Evolutionary conservation across 2,113 vertebrate species (phyloP).

Genomic region (Myotis yumanensis): DNA sequence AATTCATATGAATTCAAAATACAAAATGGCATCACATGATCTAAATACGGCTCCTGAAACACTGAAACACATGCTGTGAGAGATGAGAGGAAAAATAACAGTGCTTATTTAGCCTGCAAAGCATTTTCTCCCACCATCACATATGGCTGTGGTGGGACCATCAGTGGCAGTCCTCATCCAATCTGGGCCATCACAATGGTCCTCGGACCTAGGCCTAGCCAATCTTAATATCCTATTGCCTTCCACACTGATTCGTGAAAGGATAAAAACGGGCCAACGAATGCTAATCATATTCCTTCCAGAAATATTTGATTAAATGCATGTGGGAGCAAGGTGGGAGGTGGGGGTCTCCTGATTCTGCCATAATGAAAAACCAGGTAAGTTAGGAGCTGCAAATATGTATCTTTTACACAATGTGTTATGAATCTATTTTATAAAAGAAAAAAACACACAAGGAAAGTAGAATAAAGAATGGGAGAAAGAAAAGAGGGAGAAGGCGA

Average conservation of each 20-base stretch:
- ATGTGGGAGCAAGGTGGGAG: background rate
- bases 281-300: background rate
- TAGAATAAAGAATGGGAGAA: background rate
- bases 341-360: background rate
- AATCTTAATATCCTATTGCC: background rate
- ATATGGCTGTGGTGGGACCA: background rate
- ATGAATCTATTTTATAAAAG: background rate
- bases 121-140: background rate
- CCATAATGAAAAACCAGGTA: background rate
- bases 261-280: background rate
- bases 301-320: background rate
- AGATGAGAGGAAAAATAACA: background rate
- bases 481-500: background rate
- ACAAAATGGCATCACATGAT: background rate
- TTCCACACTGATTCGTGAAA: background rate
- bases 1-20: slow-evolving; percentile 1
- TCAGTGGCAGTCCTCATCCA: background rate
- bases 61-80: background rate
- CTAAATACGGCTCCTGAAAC: background rate
- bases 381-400: background rate
- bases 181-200: background rate
- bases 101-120: background rate
- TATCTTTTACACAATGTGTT: background rate
- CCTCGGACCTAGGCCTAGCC: background rate
- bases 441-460: background rate